These are phyloP conservation scores for Trissolcus japonicus DNA, from an alignment of 2,888 invertebrate genomes.

Conservation along the genomic window DNA sequence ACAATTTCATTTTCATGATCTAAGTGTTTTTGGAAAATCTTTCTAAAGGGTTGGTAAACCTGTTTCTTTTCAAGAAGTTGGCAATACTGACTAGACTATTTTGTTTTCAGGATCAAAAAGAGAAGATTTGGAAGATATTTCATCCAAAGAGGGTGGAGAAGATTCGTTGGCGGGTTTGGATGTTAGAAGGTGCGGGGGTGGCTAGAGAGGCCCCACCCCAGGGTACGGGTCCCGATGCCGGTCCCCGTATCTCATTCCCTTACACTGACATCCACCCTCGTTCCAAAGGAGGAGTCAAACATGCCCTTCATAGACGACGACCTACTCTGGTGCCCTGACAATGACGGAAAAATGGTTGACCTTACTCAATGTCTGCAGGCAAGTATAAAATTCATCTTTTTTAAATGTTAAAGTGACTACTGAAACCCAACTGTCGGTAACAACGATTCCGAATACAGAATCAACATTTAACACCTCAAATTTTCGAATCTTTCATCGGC, in stretches of 20 bases:
- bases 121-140: slow-evolving; percentile 14
- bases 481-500: no score
- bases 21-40: neutral
- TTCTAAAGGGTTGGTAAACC: neutral
- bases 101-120: slow-evolving; percentile 8
- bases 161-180: slow-evolving; percentile 71
- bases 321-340: slow-evolving; percentile 94
- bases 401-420: no score
- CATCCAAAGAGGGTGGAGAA: slow-evolving; percentile 38
- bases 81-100: neutral
- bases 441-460: no score
- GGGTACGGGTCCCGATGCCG: slow-evolving; percentile 76
- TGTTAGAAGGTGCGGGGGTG: slow-evolving; percentile 76
- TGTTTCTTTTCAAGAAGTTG: neutral
- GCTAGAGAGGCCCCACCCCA: slow-evolving; percentile 76
- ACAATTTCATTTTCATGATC: neutral
- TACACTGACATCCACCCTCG: slow-evolving; percentile 74
- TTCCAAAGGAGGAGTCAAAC: slow-evolving; percentile 78
- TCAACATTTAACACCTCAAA: no score
- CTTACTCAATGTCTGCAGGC: slow-evolving; percentile 92
- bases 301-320: slow-evolving; percentile 98
- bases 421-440: no score
- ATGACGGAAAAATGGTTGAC: slow-evolving; percentile 95
- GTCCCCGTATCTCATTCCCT: slow-evolving; percentile 76
- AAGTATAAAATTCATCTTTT: slow-evolving; percentile 62